phyloP scores from a whole-genome alignment of 2,888 invertebrate species.

The Morpho deidamia region DNA sequence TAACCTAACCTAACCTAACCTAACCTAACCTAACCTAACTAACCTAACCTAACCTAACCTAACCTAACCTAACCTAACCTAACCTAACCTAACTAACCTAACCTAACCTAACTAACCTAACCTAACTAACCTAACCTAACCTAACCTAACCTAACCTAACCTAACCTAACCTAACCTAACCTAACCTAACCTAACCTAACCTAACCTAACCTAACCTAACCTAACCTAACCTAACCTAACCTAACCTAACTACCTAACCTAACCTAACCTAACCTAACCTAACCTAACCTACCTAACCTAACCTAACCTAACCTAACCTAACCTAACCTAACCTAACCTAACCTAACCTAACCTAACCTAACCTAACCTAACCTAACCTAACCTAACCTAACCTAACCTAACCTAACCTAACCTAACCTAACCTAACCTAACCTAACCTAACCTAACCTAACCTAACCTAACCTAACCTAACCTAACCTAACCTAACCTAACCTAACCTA shows the following conservation, averaged over 20 bases:
- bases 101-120: conserved; percentile 9
- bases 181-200: conserved; percentile 7
- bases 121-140: too few relatives aligned
- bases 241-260: conserved; percentile 5
- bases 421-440: conserved; percentile 8
- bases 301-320: conserved; percentile 10
- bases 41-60: conserved; percentile 26
- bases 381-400: conserved; percentile 5
- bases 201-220: background rate
- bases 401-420: background rate
- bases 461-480: background rate
- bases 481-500: conserved; percentile 10
- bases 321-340: conserved; percentile 14
- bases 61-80: conserved; percentile 16
- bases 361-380: conserved; percentile 9
- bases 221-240: conserved; percentile 10
- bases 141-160: too few relatives aligned
- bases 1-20: conserved; percentile 6
- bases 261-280: conserved; percentile 10
- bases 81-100: conserved; percentile 18
- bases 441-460: conserved; percentile 9
- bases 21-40: conserved; percentile 12
- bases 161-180: conserved; percentile 8
- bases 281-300: conserved; percentile 27
- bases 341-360: conserved; percentile 21